These are phyloP conservation scores for Harpegnathos saltator DNA, from an alignment of 1,140 invertebrate species.

Conservation along the genomic window DNA sequence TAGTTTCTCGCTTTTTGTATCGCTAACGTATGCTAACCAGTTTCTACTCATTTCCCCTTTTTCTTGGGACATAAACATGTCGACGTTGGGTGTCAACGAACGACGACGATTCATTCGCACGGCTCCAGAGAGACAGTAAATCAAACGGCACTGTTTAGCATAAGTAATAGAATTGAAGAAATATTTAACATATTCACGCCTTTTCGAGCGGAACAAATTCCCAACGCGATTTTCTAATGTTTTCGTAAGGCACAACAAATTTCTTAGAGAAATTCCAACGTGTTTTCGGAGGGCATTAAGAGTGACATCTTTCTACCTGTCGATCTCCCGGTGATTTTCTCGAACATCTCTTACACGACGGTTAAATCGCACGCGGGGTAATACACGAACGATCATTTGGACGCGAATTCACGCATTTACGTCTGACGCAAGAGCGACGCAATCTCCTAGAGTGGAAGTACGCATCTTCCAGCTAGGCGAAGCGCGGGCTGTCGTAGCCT, in stretches of 20 bases:
- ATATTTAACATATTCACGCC: too few relatives aligned
- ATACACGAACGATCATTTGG: neutral
- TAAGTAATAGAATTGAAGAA: neutral
- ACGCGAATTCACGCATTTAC: neutral
- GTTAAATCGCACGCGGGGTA: neutral
- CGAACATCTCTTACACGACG: neutral
- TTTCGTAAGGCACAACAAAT: too few relatives aligned
- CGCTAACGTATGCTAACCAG: conserved; percentile 25
- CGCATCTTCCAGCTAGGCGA: neutral
- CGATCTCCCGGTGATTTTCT: too few relatives aligned
- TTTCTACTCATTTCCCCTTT: conserved; percentile 2
- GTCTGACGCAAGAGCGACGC: conserved; percentile 8
- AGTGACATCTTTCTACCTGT: too few relatives aligned
- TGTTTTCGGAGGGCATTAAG: too few relatives aligned
- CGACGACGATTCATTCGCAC: neutral
- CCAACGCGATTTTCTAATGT: too few relatives aligned
- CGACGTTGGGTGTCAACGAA: neutral
- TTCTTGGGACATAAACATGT: neutral
- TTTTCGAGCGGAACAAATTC: too few relatives aligned
- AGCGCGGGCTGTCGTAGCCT: neutral
- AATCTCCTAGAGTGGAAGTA: conserved; percentile 1
- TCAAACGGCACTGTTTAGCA: neutral
- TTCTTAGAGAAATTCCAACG: too few relatives aligned
- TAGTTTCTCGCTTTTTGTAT: neutral
- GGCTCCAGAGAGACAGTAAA: conserved; percentile 13